Evolutionary conservation across 2,888 invertebrate genomes (phyloP).

Genomic region (Drosophila pseudotalamancana): DNA sequence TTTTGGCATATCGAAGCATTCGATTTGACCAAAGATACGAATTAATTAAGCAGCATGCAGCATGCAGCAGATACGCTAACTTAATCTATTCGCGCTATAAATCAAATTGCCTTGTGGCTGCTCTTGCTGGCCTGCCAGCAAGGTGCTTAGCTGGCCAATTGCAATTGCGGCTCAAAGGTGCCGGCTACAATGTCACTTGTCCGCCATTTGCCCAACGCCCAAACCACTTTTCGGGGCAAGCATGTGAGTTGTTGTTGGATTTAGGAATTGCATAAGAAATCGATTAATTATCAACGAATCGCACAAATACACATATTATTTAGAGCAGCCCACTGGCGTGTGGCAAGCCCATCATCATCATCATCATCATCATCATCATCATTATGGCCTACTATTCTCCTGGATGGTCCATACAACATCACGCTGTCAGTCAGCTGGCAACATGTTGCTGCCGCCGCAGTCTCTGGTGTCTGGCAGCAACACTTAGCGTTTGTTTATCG

Average conservation of each 20-base stretch:
- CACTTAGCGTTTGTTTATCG: slow-evolving; percentile 80
- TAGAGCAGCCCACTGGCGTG: slow-evolving; percentile 35
- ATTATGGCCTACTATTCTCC: slow-evolving; percentile 46
- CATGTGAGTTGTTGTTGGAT: background rate
- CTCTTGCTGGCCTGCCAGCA: slow-evolving; percentile 27
- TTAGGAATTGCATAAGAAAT: slow-evolving; percentile 21
- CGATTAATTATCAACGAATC: slow-evolving; percentile 41
- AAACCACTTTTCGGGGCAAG: background rate
- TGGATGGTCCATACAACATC: slow-evolving; percentile 48
- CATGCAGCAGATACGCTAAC: slow-evolving; percentile 82
- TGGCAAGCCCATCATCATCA: slow-evolving; percentile 31
- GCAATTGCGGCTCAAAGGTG: slow-evolving; percentile 60
- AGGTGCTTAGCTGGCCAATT: slow-evolving; percentile 16
- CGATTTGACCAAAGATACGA: slow-evolving; percentile 82
- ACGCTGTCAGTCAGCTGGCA: slow-evolving; percentile 49
- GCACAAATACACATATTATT: slow-evolving; percentile 30
- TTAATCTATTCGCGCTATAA: slow-evolving; percentile 82
- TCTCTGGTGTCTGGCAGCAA: slow-evolving; percentile 72
- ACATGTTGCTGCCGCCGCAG: slow-evolving; percentile 63
- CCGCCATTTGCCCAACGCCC: slow-evolving; percentile 38
- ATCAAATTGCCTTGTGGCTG: slow-evolving; percentile 71
- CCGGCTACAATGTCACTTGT: slow-evolving; percentile 72
- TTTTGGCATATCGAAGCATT: slow-evolving; percentile 56
- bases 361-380: slow-evolving; percentile 31
- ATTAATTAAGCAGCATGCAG: slow-evolving; percentile 83